phyloP scores from a whole-genome alignment of 2,888 invertebrate genomes.

The Cheilosia grossa region DNA sequence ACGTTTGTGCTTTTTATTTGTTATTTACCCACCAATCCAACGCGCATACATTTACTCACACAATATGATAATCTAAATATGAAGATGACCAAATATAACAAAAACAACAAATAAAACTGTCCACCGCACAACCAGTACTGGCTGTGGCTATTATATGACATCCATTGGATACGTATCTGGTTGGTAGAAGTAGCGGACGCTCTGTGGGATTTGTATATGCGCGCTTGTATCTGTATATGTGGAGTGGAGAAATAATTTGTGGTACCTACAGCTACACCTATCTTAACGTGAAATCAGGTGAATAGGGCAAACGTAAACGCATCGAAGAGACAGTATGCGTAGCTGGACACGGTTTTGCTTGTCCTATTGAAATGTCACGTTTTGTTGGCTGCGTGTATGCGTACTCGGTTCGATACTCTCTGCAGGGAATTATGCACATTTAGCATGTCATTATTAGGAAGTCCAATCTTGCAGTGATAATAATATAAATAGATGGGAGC shows the following conservation, averaged over 20 bases:
- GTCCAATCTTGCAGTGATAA: constrained; percentile 36
- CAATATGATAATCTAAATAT: constrained; percentile 46
- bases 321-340: constrained; percentile 7
- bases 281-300: constrained; percentile 55
- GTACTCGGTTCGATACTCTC: constrained; percentile 21
- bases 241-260: constrained; percentile 41
- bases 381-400: constrained; percentile 2
- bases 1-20: constrained; percentile 44
- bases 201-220: background rate
- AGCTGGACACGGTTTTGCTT: constrained; percentile 26
- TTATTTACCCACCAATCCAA: constrained; percentile 62
- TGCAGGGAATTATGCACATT: constrained; percentile 41
- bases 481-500: background rate
- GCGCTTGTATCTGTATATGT: constrained; percentile 3
- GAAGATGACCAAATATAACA: constrained; percentile 51
- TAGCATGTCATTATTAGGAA: constrained; percentile 43
- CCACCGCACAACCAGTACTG: constrained; percentile 22
- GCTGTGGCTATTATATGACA: constrained; percentile 2
- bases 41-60: constrained; percentile 20
- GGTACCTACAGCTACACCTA: constrained; percentile 46
- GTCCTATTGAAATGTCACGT: constrained; percentile 54
- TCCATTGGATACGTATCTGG: background rate
- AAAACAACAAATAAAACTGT: constrained; percentile 12
- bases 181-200: background rate
- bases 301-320: constrained; percentile 42